A percentile compares a stretch with the other conserved stretches of the same genome.
Conservation (phyloP, 1,140 invertebrate species). For the Pomacea maculata region DNA sequence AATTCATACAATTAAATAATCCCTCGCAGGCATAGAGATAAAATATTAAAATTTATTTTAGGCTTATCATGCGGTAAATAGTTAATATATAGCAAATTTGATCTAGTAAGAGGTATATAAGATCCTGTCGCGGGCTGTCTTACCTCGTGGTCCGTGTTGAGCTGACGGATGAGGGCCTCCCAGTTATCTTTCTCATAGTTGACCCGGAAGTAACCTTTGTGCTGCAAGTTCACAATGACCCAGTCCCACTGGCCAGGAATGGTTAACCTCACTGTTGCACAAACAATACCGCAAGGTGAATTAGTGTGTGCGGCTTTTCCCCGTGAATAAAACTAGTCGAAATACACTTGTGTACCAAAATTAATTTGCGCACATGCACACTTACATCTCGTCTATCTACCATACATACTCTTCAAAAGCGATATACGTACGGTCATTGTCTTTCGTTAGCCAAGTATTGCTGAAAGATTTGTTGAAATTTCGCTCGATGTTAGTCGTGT, state of each 20-base stretch:
- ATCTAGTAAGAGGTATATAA: no score
- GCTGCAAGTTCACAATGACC: slow-evolving; percentile 86
- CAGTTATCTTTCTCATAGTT: slow-evolving; percentile 83
- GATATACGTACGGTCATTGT: not conserved
- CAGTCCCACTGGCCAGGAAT: slow-evolving; percentile 64
- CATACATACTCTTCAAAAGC: not conserved
- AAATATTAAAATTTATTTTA: no score
- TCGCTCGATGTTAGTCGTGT: slow-evolving; percentile 69
- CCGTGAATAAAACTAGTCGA: not conserved
- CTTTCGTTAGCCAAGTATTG: slow-evolving; percentile 21
- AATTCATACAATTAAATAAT: no score
- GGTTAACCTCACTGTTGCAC: not conserved
- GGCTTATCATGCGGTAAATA: no score
- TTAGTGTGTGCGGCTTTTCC: not conserved
- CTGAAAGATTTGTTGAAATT: slow-evolving; percentile 33
- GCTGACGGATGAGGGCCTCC: slow-evolving; percentile 75
- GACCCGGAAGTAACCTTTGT: slow-evolving; percentile 86
- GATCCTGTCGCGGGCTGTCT: not conserved
- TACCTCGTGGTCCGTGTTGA: slow-evolving; percentile 74
- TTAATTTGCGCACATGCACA: not conserved
- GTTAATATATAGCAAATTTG: no score
- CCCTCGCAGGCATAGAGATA: no score
- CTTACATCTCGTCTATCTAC: no score
- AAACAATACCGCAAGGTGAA: no score
- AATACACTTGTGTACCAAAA: not conserved